phyloP scores from a whole-genome alignment of 1,140 invertebrate species.

The Cyclina sinensis region DNA sequence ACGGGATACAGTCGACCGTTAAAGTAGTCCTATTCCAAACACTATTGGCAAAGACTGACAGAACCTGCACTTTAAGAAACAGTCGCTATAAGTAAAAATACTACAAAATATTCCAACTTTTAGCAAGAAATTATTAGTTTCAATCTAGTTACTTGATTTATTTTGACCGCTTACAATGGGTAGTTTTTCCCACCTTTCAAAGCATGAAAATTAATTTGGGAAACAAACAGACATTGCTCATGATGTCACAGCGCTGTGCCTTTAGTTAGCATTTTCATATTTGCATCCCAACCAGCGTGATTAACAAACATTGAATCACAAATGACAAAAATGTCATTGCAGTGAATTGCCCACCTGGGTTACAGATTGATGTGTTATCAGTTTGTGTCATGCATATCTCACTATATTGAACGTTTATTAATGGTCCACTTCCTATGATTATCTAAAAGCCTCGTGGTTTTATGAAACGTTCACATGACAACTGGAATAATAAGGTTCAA shows the following conservation, averaged over 20 bases:
- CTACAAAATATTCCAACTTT: too few relatives aligned
- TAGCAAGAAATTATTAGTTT: too few relatives aligned
- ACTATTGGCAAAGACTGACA: too few relatives aligned
- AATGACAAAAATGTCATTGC: conserved; percentile 26
- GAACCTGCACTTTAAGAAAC: too few relatives aligned
- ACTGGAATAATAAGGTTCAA: conserved; percentile 16
- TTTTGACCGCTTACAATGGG: too few relatives aligned
- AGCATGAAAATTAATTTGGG: conserved; percentile 15
- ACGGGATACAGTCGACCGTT: too few relatives aligned
- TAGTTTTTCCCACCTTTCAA: not conserved
- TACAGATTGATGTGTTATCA: conserved; percentile 36
- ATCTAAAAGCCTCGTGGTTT: conserved; percentile 46
- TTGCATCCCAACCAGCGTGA: not conserved
- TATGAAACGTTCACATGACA: conserved; percentile 46
- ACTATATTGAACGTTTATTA: conserved; percentile 53
- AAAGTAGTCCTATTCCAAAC: too few relatives aligned
- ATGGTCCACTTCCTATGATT: conserved; percentile 52
- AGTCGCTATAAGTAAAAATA: too few relatives aligned
- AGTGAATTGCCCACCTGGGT: conserved; percentile 37
- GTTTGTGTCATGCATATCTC: conserved; percentile 47
- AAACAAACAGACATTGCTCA: not conserved
- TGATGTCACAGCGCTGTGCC: not conserved
- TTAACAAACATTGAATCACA: conserved; percentile 17
- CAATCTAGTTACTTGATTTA: too few relatives aligned
- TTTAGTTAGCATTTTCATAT: not conserved